phyloP scores from a whole-genome alignment of 2,888 invertebrate genomes.

The Criorhina ranunculi region DNA sequence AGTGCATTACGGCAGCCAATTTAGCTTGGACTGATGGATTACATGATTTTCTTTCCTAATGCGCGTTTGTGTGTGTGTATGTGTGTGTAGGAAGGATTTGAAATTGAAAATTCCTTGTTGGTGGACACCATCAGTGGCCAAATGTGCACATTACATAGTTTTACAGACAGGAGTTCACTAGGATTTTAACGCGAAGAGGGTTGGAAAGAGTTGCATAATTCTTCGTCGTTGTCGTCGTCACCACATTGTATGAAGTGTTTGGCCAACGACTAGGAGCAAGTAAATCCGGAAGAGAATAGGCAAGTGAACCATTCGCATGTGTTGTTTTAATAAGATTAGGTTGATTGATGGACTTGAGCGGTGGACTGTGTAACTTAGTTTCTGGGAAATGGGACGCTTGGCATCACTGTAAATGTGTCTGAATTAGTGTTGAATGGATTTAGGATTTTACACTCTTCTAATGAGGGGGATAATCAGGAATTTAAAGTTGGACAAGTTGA shows the following conservation, averaged over 20 bases:
- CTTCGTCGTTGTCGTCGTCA: background rate
- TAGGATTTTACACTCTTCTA: background rate
- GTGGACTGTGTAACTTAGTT: conserved; percentile 5
- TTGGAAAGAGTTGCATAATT: background rate
- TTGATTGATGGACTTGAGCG: conserved; percentile 58
- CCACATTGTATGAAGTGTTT: conserved; percentile 58
- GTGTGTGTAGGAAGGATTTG: conserved; percentile 44
- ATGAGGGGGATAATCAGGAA: background rate
- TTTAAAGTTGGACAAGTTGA: background rate
- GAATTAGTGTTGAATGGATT: background rate
- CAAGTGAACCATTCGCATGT: conserved; percentile 40
- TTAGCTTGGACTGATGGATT: conserved; percentile 73
- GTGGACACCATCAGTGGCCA: conserved; percentile 36
- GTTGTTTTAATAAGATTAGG: conserved; percentile 70
- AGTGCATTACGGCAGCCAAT: conserved; percentile 69
- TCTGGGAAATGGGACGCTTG: background rate
- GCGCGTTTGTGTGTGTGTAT: conserved; percentile 41
- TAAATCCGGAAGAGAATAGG: conserved; percentile 34
- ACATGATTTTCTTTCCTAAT: conserved; percentile 75
- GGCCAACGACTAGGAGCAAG: conserved; percentile 2
- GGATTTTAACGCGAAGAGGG: background rate
- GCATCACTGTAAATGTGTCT: background rate
- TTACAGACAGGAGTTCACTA: background rate
- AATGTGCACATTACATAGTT: conserved; percentile 31
- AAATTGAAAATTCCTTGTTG: conserved; percentile 57